Evolutionary conservation across 2,888 invertebrate species (phyloP), one percentile per base, ranked within the genome.

Genomic region (Phaedon cochleariae): DNA sequence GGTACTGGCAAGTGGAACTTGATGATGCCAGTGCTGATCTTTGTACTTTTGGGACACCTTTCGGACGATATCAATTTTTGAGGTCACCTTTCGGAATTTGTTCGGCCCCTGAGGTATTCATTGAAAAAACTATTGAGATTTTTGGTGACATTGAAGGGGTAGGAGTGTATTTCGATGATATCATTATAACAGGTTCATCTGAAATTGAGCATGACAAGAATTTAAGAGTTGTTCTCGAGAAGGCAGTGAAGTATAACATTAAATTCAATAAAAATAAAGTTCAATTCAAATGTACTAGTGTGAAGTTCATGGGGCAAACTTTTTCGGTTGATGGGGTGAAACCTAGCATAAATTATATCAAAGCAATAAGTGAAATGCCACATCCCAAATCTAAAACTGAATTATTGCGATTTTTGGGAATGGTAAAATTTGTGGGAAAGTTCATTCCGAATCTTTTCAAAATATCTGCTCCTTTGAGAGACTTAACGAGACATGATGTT

Each of bases 371-470:
- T n/a, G n/a, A n/a, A n/a, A n/a, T n/a, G n/a, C n/a, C n/a, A n/a
- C 21, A 26, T 29, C 31, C 49, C 6, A 21, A 46, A 48, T 31
- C 18, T 46, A 45, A 18, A 22, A 58, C 62, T 51, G 64, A 68
- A 34, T 10, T 71, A 5, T 64, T 60, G 26, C 54, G 69, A 26
- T 67, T 74, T 73, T 21, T 74, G 5, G 73, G 75, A 1, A 70
- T 70, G 64, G 66, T 75, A 0, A 76, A 73, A 20, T 76, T 68
- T 58, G 62, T 67, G 9, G 73, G 65, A n/a, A 74, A 71, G 63
- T 76, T 71, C 51, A 63, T 76, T 7, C 65, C 71, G 1, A 74
- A 75, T 57, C 59, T 71, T 31, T 71, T 74, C 9, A 65, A 73
- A 15, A 53, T 68, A 54, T 67, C 74, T 2, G 61, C 72, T 37